Evolutionary conservation across 2,113 vertebrate species (phyloP), one percentile per base, ranked within the genome.

Genomic region (Crypturellus undulatus): DNA sequence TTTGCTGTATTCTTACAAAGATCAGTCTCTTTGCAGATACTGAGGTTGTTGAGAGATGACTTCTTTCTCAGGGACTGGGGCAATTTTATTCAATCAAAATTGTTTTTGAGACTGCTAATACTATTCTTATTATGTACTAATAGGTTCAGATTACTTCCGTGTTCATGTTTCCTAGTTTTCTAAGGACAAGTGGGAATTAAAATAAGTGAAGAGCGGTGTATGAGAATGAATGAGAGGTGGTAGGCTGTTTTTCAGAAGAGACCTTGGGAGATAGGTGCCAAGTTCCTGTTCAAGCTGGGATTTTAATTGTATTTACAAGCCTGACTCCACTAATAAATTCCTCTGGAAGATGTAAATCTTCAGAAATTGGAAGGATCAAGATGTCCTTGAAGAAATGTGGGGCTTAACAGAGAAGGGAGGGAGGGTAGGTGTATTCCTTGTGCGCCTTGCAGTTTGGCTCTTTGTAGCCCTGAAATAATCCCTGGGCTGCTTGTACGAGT

Each of bases 401-500:
- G 68, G 26, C 76, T 47, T 24, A 59, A 2, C 8, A 15, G 45
- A 45, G 68, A 49, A 45, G 7, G 65, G 70, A 30, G 52, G 81
- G 45, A 87, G 30, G 28, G 2, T 2, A 13, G 70, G n/a, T 58
- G 26, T 77, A 72, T 84, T 69, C 75, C 47, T 34, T 17, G 0
- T 5, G 9, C 49, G n/a, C 78, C 9, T 58, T 58, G 54, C 54
- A 4, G 28, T 30, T 58, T 58, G 16, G 28, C 30, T 68, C 12
- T 80, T 63, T 52, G 13, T 45, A 28, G 21, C 45, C 45, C 62
- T 19, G 91, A 45, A n/a, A 38, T 12, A 30, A 72, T 12, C 28
- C 43, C 10, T 3, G 63, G 3, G 28, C 19, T 13, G 71, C 60
- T 28, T 25, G 8, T 59, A 36, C 0, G 1, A 21, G 26, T 10